Percentiles rank a stretch among this genome's conserved stretches.
phyloP scores from a whole-genome alignment of 53 echinoderm and acorn worm species.

The Stichopus horrens region DNA sequence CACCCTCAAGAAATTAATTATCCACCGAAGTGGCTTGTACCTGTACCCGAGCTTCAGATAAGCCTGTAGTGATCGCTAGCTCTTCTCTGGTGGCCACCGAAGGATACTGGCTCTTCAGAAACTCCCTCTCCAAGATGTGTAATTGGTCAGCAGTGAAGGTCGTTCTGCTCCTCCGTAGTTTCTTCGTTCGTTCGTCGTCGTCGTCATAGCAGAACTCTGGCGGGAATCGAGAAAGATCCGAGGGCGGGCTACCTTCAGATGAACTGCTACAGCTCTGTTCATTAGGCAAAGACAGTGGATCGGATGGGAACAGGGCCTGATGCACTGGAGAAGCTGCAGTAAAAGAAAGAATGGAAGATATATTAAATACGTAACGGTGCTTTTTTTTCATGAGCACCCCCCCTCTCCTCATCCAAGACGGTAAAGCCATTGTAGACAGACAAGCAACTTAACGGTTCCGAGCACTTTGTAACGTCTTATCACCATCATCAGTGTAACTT shows the following conservation, averaged over 20 bases:
- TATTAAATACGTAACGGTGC: too few relatives aligned
- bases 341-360: neutral
- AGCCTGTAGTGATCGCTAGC: constrained; percentile 76
- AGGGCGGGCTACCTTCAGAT: constrained; percentile 20
- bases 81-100: constrained; percentile 87
- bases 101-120: constrained; percentile 91
- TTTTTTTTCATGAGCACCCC: too few relatives aligned
- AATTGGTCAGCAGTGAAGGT: constrained; percentile 78
- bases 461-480: too few relatives aligned
- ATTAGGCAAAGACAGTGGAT: neutral
- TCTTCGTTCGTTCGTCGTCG: constrained; percentile 63
- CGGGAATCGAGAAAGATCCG: constrained; percentile 8
- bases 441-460: too few relatives aligned
- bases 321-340: neutral
- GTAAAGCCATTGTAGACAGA: too few relatives aligned
- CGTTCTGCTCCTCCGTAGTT: constrained; percentile 89
- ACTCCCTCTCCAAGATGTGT: constrained; percentile 78
- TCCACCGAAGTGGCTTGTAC: constrained; percentile 63
- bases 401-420: too few relatives aligned
- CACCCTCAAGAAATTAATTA: neutral
- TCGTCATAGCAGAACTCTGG: constrained; percentile 28
- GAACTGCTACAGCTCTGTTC: neutral
- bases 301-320: neutral
- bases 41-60: constrained; percentile 99
- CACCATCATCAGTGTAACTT: too few relatives aligned